Base-by-base conservation (phyloP, 1,140 invertebrate genomes). In the Rhysida immarginata region DNA sequence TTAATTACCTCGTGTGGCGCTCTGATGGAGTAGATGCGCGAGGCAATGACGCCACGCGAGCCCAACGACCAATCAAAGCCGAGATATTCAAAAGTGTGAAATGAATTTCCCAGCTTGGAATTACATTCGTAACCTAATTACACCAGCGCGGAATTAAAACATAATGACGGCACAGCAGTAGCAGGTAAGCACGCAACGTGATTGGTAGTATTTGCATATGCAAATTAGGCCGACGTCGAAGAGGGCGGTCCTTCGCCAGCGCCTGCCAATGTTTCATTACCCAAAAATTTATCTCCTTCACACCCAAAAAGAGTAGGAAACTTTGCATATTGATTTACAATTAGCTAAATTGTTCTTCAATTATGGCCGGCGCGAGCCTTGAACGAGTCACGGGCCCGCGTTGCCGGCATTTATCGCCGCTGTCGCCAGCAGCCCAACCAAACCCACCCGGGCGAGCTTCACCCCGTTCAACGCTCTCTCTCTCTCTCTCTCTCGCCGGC, bases 121-220 rank as follows among this genome's bases (percentile, higher is more conserved):
- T 51, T 51, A 51, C 49, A 51, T 51, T 51, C 20, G 49, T 51
- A 51, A 51, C 49, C 49, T 51, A 51, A 51, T 51, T 51, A 51
- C 24, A 20, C 24, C 26, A 27, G 49, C 24, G 24, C 49, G 26
- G 27, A 53, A 54, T 54, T 54, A 54, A 54, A 54, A 54, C 27
- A 35, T 54, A 54, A 54, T 54, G 53, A 54, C 25, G 53, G 24
- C 35, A 45, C 27, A 35, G 5, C n/a, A 54, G 53, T 25, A 54
- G 21, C 18, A 43, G 29, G 41, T 54, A 26, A 35, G 43, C 18
- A n/a, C 26, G 53, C 53, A n/a, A 54, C 25, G n/a, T 54, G 26
- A 54, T 54, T 54, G 53, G 53, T 54, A 35, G 42, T 20, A 54
- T 54, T 54, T 54, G 42, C 53, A 54, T 54, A 54, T 54, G 53